phyloP scores from a whole-genome alignment of 2,797 vertebrate species.

The Etheostoma perlongum region DNA sequence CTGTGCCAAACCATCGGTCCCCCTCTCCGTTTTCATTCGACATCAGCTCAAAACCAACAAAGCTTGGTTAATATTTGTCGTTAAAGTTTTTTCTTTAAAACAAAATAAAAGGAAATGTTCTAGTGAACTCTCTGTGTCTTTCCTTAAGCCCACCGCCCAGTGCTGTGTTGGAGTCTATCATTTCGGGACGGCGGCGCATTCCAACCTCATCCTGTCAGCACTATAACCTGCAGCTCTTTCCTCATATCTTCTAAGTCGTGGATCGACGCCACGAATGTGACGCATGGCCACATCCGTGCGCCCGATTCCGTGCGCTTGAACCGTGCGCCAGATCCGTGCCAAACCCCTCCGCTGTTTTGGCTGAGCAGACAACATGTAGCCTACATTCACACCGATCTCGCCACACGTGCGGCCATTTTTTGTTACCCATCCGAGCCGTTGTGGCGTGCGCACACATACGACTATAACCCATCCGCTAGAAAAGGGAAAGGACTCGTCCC shows the following conservation, averaged over 20 bases:
- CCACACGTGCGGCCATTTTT: constrained; percentile 85
- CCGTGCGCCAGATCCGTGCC: constrained; percentile 52
- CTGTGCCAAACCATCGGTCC: constrained; percentile 36
- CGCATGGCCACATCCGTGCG: constrained; percentile 41
- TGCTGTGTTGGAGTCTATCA: constrained; percentile 32
- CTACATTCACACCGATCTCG: constrained; percentile 50
- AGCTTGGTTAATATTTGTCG: not conserved
- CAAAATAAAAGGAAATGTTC: not conserved
- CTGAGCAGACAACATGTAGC: constrained; percentile 42
- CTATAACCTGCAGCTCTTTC: constrained; percentile 34
- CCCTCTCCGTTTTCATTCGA: constrained; percentile 15
- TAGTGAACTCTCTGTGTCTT: not conserved
- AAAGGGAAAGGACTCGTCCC: constrained; percentile 14
- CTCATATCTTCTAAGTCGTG: not conserved
- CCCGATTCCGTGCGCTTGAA: constrained; percentile 32
- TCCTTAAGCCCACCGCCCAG: constrained; percentile 13
- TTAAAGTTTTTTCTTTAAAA: constrained; percentile 25
- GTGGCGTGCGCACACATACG: constrained; percentile 58
- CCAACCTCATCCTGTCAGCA: constrained; percentile 38
- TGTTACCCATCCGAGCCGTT: constrained; percentile 73
- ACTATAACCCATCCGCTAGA: constrained; percentile 33
- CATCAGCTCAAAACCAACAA: constrained; percentile 13
- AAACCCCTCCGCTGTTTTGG: constrained; percentile 23
- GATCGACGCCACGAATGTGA: constrained; percentile 34
- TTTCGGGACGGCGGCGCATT: constrained; percentile 18